These are phyloP conservation scores for Trilocha varians DNA, from an alignment of 2,888 invertebrate genomes.

Conservation along the genomic window DNA sequence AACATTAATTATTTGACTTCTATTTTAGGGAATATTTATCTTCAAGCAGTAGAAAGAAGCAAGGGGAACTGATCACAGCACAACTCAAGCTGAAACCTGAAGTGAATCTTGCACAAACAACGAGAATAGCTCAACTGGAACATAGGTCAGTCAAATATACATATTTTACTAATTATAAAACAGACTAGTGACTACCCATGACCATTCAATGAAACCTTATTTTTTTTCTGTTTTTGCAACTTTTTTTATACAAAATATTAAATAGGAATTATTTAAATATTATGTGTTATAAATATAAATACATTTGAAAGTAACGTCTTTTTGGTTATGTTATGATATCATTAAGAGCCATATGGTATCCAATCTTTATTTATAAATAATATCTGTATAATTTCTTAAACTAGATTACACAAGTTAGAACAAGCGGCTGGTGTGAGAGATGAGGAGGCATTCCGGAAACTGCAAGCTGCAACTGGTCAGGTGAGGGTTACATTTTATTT, in stretches of 20 bases:
- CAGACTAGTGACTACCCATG: too few species aligned
- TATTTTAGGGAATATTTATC: conserved; percentile 46
- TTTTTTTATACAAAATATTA: too few species aligned
- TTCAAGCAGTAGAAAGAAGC: conserved; percentile 39
- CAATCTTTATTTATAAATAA: too few species aligned
- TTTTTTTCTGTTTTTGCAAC: too few species aligned
- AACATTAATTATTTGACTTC: too few species aligned
- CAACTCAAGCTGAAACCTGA: conserved; percentile 67
- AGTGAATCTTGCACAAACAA: conserved; percentile 78
- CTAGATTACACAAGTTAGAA: conserved; percentile 86
- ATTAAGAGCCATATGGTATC: too few species aligned
- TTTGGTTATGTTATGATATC: too few species aligned
- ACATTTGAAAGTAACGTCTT: too few species aligned
- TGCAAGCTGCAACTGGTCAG: conserved; percentile 74
- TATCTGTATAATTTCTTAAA: too few species aligned
- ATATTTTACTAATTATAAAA: background rate
- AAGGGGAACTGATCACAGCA: conserved; percentile 61
- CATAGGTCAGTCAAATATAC: conserved; percentile 57
- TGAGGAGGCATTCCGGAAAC: conserved; percentile 75
- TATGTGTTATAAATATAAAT: too few species aligned
- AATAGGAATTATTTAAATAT: too few species aligned
- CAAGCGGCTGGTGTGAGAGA: conserved; percentile 86
- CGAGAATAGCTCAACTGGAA: conserved; percentile 88
- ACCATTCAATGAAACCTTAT: too few species aligned
- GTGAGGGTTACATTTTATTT: conserved; percentile 17